phyloP scores from a whole-genome alignment of 2,888 invertebrate species.

The Tyria jacobaeae region DNA sequence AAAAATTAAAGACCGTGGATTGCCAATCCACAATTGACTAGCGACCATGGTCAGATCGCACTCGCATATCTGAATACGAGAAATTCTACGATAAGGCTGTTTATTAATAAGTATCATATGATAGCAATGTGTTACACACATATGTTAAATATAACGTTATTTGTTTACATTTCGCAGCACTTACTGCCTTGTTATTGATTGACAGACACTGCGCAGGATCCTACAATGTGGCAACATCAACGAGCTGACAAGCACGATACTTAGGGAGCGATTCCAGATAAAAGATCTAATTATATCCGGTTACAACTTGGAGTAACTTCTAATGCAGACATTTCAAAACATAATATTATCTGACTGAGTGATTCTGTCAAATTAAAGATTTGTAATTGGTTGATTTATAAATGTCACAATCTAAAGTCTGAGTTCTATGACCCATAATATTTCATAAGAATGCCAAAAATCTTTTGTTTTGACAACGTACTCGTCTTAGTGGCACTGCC shows the following conservation, averaged over 20 bases:
- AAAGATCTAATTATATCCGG: constrained; percentile 12
- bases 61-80: too few relatives aligned
- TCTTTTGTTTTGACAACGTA: background rate
- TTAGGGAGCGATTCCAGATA: constrained; percentile 4
- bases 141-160: background rate
- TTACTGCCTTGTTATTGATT: constrained; percentile 5
- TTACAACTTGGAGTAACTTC: constrained; percentile 6
- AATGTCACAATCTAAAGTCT: background rate
- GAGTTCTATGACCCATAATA: background rate
- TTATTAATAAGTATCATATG: background rate
- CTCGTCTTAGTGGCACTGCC: too few relatives aligned
- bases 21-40: background rate
- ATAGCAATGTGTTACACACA: background rate
- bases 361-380: too few relatives aligned
- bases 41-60: background rate
- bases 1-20: background rate
- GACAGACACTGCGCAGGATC: constrained; percentile 7
- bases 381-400: too few relatives aligned
- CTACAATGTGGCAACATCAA: background rate
- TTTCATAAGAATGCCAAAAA: background rate
- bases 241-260: constrained; percentile 1
- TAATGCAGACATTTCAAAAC: background rate
- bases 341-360: too few relatives aligned
- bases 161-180: background rate
- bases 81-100: background rate